phyloP scores from a whole-genome alignment of 2,888 invertebrate genomes.

The Plutella xylostella region DNA sequence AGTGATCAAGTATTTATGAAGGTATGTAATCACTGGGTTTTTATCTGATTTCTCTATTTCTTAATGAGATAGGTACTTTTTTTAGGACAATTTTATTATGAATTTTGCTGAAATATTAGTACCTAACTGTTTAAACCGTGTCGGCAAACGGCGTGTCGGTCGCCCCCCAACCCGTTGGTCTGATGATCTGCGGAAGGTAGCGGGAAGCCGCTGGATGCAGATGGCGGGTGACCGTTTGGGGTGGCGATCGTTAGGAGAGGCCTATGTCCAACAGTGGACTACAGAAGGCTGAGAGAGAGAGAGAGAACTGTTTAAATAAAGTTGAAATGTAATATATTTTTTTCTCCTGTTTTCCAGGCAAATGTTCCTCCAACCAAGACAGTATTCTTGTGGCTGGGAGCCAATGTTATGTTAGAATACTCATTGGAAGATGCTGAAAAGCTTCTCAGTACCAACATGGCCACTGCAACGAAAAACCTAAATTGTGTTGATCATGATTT shows the following conservation, averaged over 20 bases:
- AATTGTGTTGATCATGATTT: conserved; percentile 91
- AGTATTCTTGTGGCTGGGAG: conserved; percentile 86
- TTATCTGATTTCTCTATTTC: background rate
- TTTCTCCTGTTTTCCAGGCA: conserved; percentile 71
- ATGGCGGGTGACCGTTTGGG: no score
- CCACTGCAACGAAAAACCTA: conserved; percentile 85
- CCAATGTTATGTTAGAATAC: conserved; percentile 98
- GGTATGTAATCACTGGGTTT: conserved; percentile 26
- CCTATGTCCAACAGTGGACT: no score
- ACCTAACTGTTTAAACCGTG: no score
- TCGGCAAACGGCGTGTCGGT: no score
- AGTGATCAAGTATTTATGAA: conserved; percentile 91
- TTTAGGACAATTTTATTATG: background rate
- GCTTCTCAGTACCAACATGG: conserved; percentile 84
- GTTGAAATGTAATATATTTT: no score
- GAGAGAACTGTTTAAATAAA: no score
- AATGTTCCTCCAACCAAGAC: conserved; percentile 89
- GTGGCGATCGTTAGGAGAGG: no score
- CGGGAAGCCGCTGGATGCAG: no score
- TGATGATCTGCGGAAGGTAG: no score
- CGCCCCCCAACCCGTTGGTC: no score
- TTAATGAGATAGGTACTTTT: background rate
- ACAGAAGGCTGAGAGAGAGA: no score
- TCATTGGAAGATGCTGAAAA: conserved; percentile 90
- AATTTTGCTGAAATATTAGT: background rate